Evolutionary conservation across 2,797 vertebrate species (phyloP).

Genomic region (Tadarida brasiliensis): DNA sequence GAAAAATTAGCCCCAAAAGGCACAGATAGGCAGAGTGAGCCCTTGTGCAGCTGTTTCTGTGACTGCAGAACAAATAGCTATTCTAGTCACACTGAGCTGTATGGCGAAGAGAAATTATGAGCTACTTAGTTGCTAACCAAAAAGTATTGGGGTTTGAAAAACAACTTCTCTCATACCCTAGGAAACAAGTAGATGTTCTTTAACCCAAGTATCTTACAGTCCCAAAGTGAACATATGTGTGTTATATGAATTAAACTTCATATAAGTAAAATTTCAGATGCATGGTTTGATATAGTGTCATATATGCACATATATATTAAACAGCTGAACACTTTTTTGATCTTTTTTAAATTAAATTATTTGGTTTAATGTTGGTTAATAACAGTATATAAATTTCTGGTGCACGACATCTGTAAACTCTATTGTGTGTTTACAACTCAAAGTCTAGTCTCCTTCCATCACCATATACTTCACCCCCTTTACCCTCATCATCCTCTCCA

Average conservation of each 20-base stretch:
- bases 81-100: not conserved
- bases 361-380: not conserved
- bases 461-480: too few relatives aligned
- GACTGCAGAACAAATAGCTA: not conserved
- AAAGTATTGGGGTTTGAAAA: not conserved
- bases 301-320: not conserved
- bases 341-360: constrained; percentile 25
- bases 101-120: not conserved
- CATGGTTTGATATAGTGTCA: not conserved
- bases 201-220: not conserved
- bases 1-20: not conserved
- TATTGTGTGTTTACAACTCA: too few relatives aligned
- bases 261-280: not conserved
- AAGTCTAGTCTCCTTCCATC: too few relatives aligned
- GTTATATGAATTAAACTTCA: not conserved
- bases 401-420: too few relatives aligned
- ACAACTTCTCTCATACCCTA: not conserved
- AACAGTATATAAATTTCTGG: too few relatives aligned
- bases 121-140: not conserved
- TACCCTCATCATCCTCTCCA: too few relatives aligned
- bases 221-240: not conserved
- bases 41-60: not conserved
- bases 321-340: not conserved
- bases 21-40: not conserved
- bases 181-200: not conserved